Base-by-base conservation (phyloP, 1,140 invertebrate species). In the Psix sp. region DNA sequence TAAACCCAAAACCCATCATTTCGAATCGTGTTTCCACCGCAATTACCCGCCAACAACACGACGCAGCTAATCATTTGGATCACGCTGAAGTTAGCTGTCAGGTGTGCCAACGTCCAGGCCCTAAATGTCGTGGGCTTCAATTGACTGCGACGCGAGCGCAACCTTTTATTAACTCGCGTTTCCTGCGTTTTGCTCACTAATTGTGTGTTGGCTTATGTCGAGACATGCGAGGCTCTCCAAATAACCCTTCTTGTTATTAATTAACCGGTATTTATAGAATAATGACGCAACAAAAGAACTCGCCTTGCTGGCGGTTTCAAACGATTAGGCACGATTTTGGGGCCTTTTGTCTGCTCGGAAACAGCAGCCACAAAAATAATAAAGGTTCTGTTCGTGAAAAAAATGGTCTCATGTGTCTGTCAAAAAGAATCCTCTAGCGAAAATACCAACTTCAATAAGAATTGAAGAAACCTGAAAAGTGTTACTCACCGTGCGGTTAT, bases 141-240 rank as follows among this genome's bases (percentile, higher is more conserved):
- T 63, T 72, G 57, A 52, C 57, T 26, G 52, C 51, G 51, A 38
- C 5, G 20, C 43, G 38, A 38, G 21, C 59, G 31, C 52, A 65
- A 65, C 59, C 59, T 39, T 57, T 57, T 59, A 72, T 72, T 72
- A 72, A 18, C 21, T 16, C 24, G 45, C 46, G 24, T 65, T 63
- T 72, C 68, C 59, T 52, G 51, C 35, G 40, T 59, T 65, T 65
- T 45, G 45, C 17, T 45, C 39, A 39, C 18, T 72, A 72, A 72
- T 72, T 72, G 39, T 35, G 35, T 17, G 39, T 20, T 33, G 26
- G 31, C 49, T 42, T 38, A 49, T 71, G 48, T 49, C 16, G 4
- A 24, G 24, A 7, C 52, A 35, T 11, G 51, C 43, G 14, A 36
- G 31, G 43, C 6, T 20, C 21, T 40, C 38, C 7, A 51, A 52